Evolutionary conservation across 2,888 invertebrate genomes (phyloP), one percentile per base, ranked within the genome.

Genomic region (Drosophila bunnanda): DNA sequence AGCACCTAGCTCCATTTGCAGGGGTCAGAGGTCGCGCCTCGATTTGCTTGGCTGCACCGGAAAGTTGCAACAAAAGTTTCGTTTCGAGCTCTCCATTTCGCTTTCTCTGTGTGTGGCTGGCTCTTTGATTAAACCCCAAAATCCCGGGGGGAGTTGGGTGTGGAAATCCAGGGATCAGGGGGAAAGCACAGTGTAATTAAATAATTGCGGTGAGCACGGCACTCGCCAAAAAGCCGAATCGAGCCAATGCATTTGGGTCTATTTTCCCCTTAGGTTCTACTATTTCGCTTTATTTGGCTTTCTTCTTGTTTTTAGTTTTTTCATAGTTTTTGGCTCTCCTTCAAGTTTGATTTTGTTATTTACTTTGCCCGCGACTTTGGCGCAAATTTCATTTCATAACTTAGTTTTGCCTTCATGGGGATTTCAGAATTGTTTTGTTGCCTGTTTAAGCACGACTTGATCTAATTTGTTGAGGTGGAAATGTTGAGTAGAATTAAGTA

Each of bases 11-110:
- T 13, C 17, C 30, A 41, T 25, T 32, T 48, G 56, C 22, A 52
- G 64, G 62, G 74, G 34, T 76, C 80, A 66, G 69, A 66, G 69
- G 78, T 70, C 71, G 59, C 55, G 67, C 66, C 71, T 65, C 60
- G 58, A 78, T 64, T 71, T 64, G 72, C 79, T 83, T 77, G 75
- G 78, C 72, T 82, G 84, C 80, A 78, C 54, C 76, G 44, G 79
- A 82, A 59, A 84, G 71, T 74, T 82, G 82, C 82, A 83, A 83
- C 81, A 81, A 84, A 85, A 84, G 78, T 81, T 82, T 75, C 56
- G 69, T 55, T 57, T 25, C 44, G 17, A 36, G 30, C 59, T 43
- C 20, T 43, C 22, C 13, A 3, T 80, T 28, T 4, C 25, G 15
- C 44, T 10, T 8, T 9, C 22, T 44, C 80, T 77, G 79, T 82